Conservation (phyloP, 2,113 vertebrate species). For the Indicator indicator region DNA sequence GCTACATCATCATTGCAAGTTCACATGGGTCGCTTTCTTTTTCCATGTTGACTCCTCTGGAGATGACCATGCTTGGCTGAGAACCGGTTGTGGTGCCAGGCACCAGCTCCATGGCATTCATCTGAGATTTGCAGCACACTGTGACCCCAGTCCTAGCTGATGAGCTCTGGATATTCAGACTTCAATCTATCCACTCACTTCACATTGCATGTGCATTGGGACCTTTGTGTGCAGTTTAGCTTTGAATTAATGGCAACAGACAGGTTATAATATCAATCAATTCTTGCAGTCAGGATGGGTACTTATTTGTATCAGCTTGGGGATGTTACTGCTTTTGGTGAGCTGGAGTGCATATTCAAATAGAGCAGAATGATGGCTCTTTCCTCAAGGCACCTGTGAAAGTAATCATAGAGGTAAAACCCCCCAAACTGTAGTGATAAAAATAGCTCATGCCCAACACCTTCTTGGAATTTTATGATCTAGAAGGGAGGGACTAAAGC, state of each 20-base stretch:
- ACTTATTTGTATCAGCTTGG: not conserved
- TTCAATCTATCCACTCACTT: not conserved
- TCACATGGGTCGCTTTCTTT: not conserved
- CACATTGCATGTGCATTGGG: rapidly evolving
- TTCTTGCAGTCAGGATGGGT: not conserved
- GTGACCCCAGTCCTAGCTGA: rapidly evolving
- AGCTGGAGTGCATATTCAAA: not conserved
- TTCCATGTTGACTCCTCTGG: rapidly evolving
- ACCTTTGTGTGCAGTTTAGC: not conserved
- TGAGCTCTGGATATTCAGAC: not conserved
- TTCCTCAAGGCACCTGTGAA: not conserved
- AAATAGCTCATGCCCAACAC: not conserved
- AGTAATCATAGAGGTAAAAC: not conserved
- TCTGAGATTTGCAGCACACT: rapidly evolving
- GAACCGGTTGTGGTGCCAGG: not conserved
- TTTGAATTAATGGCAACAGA: not conserved
- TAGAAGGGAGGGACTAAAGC: not conserved
- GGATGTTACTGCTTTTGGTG: not conserved
- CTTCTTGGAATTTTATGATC: not conserved
- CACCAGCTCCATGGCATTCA: rapidly evolving
- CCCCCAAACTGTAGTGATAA: not conserved
- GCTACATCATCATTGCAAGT: not conserved
- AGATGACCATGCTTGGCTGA: rapidly evolving
- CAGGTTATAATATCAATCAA: too few species aligned
- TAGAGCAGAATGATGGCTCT: not conserved